Base-by-base conservation (phyloP, 2,888 invertebrate species). In the Adelphocoris suturalis region DNA sequence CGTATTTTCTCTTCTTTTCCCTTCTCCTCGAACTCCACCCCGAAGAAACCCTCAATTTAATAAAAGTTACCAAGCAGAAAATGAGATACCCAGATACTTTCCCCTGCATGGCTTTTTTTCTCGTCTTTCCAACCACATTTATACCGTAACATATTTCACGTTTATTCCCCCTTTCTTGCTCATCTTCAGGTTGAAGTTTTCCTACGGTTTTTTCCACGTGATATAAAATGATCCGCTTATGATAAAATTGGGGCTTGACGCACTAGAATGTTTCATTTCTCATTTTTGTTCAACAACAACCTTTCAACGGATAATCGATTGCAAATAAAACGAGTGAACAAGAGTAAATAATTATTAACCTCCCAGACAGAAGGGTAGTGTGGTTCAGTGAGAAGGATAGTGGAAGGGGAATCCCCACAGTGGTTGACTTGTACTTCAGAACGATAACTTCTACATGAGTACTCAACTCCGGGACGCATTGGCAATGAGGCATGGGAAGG, bases 1-100 rank as follows among this genome's bases (percentile, higher is more conserved):
- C 80, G 47, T 48, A 19, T 80, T 80, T 46, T 46, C 47, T 48
- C 7, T n/a, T 46, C 23, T 82, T 82, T 52, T n/a, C 19, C 82
- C 16, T 47, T 16, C 81, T 81, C 19, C 48, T 84, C 19, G 48
- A 84, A 12, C 84, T 52, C 27, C 55, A 27, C 12, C 37, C 82
- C 52, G 28, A 23, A 23, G 52, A 82, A 85, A 85, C 85, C 85
- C 57, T 85, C 85, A 85, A 85, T 85, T 61, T 85, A 85, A 85
- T 85, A 85, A 85, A 61, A 85, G 85, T 85, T 85, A 85, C 85
- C 85, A 85, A 85, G 85, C 85, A 85, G 85, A 85, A 85, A 85
- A 85, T 85, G 85, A 85, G 85, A 85, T 85, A 85, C 57, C 57
- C 85, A 55, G 82, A 52, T 37, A 85, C 85, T 55, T 61, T 27